phyloP scores from a whole-genome alignment of 2,888 invertebrate genomes.

The Drosophila imparisetae region DNA sequence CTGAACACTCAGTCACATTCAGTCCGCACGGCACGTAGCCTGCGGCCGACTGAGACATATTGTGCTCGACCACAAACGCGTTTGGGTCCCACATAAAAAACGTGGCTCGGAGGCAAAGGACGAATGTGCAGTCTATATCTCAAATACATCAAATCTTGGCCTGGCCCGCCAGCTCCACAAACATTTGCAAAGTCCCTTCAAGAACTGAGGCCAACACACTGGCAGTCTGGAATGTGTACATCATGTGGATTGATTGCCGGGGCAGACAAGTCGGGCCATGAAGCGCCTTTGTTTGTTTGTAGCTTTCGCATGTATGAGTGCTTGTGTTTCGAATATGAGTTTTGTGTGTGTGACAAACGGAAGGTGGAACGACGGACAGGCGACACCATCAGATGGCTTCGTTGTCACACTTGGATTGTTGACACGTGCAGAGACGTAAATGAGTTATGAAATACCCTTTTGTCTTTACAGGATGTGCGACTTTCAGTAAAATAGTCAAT shows the following conservation, averaged over 20 bases:
- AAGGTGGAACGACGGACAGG: slow-evolving; percentile 48
- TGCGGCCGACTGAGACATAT: slow-evolving; percentile 72
- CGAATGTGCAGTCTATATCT: slow-evolving; percentile 64
- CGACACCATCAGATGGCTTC: slow-evolving; percentile 43
- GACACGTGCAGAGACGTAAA: slow-evolving; percentile 68
- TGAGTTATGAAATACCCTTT: slow-evolving; percentile 64
- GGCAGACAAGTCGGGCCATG: slow-evolving; percentile 38
- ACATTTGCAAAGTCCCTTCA: slow-evolving; percentile 50
- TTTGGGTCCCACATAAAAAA: slow-evolving; percentile 56
- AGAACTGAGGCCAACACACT: slow-evolving; percentile 38
- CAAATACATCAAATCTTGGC: slow-evolving; percentile 74
- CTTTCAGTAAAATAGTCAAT: slow-evolving; percentile 35
- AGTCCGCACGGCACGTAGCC: slow-evolving; percentile 32
- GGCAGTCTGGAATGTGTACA: slow-evolving; percentile 71
- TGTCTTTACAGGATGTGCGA: slow-evolving; percentile 11
- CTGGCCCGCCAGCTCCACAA: slow-evolving; percentile 54
- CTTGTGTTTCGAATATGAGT: slow-evolving; percentile 22
- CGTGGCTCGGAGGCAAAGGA: slow-evolving; percentile 41
- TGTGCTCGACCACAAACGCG: slow-evolving; percentile 52
- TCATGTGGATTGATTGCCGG: slow-evolving; percentile 78
- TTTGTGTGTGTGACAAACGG: slow-evolving; percentile 55
- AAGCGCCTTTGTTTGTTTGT: slow-evolving; percentile 65
- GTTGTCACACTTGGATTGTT: slow-evolving; percentile 69
- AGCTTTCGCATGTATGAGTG: slow-evolving; percentile 21
- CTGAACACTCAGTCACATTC: slow-evolving; percentile 21